phyloP scores from a whole-genome alignment of 2,888 invertebrate species.

The Phragmatobia fuliginosa region DNA sequence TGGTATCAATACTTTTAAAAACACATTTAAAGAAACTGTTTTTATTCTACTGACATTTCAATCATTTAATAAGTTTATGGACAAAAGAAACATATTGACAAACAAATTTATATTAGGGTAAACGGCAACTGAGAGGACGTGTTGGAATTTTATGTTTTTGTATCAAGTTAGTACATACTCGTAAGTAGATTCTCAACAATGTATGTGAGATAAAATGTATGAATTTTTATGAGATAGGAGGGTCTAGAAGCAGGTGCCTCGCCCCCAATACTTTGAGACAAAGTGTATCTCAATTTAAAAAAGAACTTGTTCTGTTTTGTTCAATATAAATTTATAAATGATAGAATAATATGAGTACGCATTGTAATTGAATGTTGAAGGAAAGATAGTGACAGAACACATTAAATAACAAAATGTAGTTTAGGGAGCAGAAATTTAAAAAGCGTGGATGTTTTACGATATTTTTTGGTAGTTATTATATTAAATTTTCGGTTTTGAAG shows the following conservation, averaged over 20 bases:
- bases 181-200: not conserved
- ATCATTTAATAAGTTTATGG: not conserved
- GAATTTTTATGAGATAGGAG: conserved; percentile 25
- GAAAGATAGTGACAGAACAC: not conserved
- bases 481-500: too few relatives aligned
- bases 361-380: not conserved
- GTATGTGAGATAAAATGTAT: conserved; percentile 29
- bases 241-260: conserved; percentile 24
- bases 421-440: too few relatives aligned
- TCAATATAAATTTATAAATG: not conserved
- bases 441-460: too few relatives aligned
- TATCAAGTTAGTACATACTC: not conserved
- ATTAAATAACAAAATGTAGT: not conserved
- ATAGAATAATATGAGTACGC: not conserved
- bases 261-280: conserved; percentile 33
- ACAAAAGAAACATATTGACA: not conserved
- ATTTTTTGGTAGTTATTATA: not conserved
- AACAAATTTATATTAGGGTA: conserved; percentile 11
- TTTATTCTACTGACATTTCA: not conserved
- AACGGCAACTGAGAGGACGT: not conserved
- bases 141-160: conserved; percentile 9
- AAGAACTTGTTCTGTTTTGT: not conserved
- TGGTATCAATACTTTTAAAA: not conserved
- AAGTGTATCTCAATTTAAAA: conserved; percentile 12
- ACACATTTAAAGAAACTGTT: not conserved